Evolutionary conservation across 2,888 invertebrate genomes (phyloP).

Genomic region (Hirudinaria manillensis): DNA sequence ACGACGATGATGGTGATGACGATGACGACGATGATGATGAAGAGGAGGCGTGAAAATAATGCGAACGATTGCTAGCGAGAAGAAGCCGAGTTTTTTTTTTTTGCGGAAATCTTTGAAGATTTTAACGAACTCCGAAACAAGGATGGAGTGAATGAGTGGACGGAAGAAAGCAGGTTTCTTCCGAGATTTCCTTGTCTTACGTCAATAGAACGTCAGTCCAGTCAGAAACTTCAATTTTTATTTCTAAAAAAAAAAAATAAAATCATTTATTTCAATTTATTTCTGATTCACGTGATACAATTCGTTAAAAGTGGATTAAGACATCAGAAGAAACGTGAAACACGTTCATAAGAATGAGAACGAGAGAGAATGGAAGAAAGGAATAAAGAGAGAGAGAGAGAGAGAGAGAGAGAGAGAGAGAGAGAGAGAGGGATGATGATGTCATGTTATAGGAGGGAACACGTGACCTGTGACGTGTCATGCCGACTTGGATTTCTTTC

Average conservation of each 20-base stretch:
- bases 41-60: not conserved
- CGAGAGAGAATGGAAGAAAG: not conserved
- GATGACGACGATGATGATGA: slow-evolving; percentile 5
- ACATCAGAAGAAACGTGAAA: not conserved
- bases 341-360: not conserved
- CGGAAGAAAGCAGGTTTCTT: not conserved
- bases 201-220: too few relatives aligned
- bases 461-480: too few relatives aligned
- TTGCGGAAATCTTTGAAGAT: too few relatives aligned
- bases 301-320: too few relatives aligned
- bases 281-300: too few relatives aligned
- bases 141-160: not conserved
- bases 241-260: too few relatives aligned
- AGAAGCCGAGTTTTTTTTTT: too few relatives aligned
- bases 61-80: not conserved
- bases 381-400: not conserved
- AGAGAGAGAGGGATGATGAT: not conserved
- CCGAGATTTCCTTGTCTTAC: too few relatives aligned
- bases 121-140: not conserved
- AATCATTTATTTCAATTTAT: too few relatives aligned
- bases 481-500: too few relatives aligned
- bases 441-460: too few relatives aligned
- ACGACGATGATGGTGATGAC: not conserved
- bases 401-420: not conserved
- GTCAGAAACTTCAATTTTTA: too few relatives aligned